Conservation (phyloP, 1,140 invertebrate genomes). For the Nomia melanderi region DNA sequence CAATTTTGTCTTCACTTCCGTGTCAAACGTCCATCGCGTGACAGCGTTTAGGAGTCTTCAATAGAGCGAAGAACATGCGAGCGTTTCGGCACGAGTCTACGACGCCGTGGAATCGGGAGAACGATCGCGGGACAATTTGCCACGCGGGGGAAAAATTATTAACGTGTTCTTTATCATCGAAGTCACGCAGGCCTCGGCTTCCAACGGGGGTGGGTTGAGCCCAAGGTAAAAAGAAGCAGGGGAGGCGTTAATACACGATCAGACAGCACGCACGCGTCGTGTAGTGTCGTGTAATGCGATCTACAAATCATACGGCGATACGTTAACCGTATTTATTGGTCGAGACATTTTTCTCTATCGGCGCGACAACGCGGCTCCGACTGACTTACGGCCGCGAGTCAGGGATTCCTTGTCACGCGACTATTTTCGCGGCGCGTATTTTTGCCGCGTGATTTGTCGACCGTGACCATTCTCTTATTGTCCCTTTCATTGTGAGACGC, state of each 20-base stretch:
- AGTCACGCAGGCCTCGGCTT: slow-evolving; percentile 14
- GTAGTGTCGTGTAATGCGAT: slow-evolving; percentile 38
- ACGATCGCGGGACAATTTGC: background rate
- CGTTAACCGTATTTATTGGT: slow-evolving; percentile 26
- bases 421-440: slow-evolving; percentile 10
- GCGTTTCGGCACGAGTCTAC: background rate
- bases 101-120: background rate
- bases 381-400: slow-evolving; percentile 42
- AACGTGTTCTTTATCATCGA: slow-evolving; percentile 25
- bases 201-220: background rate
- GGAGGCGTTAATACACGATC: slow-evolving; percentile 44
- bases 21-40: slow-evolving; percentile 12
- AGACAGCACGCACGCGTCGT: slow-evolving; percentile 35
- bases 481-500: background rate
- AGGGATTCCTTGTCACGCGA: slow-evolving; percentile 39
- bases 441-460: background rate
- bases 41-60: background rate
- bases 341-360: slow-evolving; percentile 22
- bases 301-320: slow-evolving; percentile 42
- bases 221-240: background rate
- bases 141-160: slow-evolving; percentile 26
- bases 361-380: slow-evolving; percentile 12
- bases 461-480: background rate
- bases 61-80: background rate
- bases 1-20: background rate